Conservation (phyloP, 2,113 vertebrate genomes). For the Mellivora capensis region DNA sequence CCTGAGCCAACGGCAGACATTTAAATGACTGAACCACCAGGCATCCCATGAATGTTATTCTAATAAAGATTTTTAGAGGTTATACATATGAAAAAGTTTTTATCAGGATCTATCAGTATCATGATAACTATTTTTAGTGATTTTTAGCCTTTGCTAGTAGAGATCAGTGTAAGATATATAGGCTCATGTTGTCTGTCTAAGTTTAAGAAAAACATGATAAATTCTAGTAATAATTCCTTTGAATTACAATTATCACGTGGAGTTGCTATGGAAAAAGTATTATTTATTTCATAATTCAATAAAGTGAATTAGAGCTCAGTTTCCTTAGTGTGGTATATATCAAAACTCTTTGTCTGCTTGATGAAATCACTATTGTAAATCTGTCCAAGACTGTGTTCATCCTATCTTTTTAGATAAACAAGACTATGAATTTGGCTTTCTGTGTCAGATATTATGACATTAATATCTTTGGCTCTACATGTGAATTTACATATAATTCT, state of each 20-base stretch:
- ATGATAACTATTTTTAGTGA: slow-evolving; percentile 14
- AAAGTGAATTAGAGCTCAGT: slow-evolving; percentile 47
- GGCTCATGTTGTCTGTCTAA: neutral
- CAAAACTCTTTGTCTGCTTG: slow-evolving; percentile 24
- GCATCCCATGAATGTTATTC: neutral
- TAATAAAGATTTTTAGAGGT: neutral
- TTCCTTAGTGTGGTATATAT: slow-evolving; percentile 40
- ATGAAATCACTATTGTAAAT: slow-evolving; percentile 60
- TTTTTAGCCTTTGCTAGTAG: neutral
- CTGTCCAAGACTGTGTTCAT: slow-evolving; percentile 1
- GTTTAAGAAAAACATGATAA: slow-evolving; percentile 32
- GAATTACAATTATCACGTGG: slow-evolving; percentile 43
- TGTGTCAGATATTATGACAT: neutral
- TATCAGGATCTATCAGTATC: neutral
- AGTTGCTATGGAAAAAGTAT: slow-evolving; percentile 32
- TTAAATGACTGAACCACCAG: too few relatives aligned
- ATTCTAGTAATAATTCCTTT: slow-evolving; percentile 47
- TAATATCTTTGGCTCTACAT: neutral
- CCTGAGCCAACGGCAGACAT: too few relatives aligned
- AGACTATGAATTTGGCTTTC: slow-evolving; percentile 16
- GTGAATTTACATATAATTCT: neutral
- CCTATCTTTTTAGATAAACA: slow-evolving; percentile 21
- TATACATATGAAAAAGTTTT: slow-evolving; percentile 23
- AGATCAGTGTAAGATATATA: slow-evolving; percentile 1
- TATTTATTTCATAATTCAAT: slow-evolving; percentile 60